These are phyloP conservation scores for Sebastes jordani DNA, from an alignment of 2,797 vertebrate genomes.

Conservation along the genomic window DNA sequence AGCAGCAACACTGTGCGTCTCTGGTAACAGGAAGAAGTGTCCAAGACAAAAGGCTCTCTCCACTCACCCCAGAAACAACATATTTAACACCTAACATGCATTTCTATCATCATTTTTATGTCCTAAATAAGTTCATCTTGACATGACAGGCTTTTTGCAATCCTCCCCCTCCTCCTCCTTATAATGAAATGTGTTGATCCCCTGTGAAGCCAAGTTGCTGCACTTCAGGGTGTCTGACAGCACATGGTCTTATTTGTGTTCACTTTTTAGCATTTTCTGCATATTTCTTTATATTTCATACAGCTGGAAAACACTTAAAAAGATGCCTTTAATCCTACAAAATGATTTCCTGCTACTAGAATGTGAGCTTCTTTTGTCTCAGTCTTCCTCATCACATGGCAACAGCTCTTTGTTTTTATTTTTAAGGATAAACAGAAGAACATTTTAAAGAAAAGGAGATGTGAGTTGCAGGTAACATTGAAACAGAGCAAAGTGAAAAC, in stretches of 20 bases:
- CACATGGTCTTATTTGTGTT: not conserved
- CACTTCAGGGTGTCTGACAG: not conserved
- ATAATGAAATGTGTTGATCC: no score
- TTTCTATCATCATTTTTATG: no score
- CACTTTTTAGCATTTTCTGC: not conserved
- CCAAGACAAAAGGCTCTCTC: no score
- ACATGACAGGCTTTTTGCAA: no score
- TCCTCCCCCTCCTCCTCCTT: no score
- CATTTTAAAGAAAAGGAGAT: fast-evolving
- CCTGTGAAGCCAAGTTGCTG: not conserved
- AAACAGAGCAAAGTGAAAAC: slow-evolving; percentile 50
- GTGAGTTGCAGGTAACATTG: slow-evolving; percentile 13
- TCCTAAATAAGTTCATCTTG: no score
- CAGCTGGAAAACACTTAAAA: not conserved
- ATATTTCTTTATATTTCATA: not conserved
- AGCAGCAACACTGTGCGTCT: no score
- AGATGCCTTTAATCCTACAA: not conserved
- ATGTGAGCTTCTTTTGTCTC: not conserved
- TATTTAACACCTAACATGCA: no score
- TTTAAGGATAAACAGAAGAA: not conserved
- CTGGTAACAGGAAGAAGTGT: no score
- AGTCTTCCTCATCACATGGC: not conserved
- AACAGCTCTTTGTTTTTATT: not conserved
- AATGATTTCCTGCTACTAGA: not conserved
- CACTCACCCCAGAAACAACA: no score